phyloP scores from a whole-genome alignment of 2,888 invertebrate genomes.

The Prostheceraeus crozeri region DNA sequence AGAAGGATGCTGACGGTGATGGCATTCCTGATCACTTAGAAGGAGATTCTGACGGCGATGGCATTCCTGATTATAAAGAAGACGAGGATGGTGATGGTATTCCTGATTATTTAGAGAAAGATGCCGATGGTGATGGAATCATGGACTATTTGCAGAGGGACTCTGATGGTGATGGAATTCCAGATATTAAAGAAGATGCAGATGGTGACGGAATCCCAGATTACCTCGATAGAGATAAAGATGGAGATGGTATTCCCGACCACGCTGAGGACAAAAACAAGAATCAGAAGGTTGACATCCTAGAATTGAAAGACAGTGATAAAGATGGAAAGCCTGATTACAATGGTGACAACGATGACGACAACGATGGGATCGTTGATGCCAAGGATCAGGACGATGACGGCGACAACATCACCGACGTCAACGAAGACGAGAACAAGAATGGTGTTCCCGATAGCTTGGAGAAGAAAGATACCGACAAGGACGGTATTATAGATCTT shows the following conservation, averaged over 20 bases:
- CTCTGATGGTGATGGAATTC: slow-evolving; percentile 42
- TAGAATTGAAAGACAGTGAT: slow-evolving; percentile 20
- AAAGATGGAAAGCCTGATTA: slow-evolving; percentile 29
- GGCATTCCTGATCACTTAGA: slow-evolving; percentile 43
- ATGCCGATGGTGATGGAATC: slow-evolving; percentile 43
- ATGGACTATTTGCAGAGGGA: slow-evolving; percentile 41
- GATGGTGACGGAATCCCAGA: slow-evolving; percentile 46
- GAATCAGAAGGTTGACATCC: slow-evolving; percentile 42
- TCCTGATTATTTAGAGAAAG: slow-evolving; percentile 44
- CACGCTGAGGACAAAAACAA: slow-evolving; percentile 44
- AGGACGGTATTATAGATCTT: slow-evolving; percentile 31
- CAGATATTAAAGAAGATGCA: slow-evolving; percentile 32
- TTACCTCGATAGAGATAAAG: slow-evolving; percentile 37
- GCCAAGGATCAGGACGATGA: slow-evolving; percentile 13
- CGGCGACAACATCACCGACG: not conserved
- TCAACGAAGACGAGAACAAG: slow-evolving; percentile 37
- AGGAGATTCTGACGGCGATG: slow-evolving; percentile 44
- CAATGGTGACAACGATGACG: slow-evolving; percentile 38
- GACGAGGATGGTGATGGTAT: slow-evolving; percentile 50
- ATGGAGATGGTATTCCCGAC: slow-evolving; percentile 32
- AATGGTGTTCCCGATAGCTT: slow-evolving; percentile 36
- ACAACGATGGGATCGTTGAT: slow-evolving; percentile 17
- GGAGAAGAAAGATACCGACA: slow-evolving; percentile 30
- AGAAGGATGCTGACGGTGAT: slow-evolving; percentile 44
- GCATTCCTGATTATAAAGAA: slow-evolving; percentile 44